Base-by-base conservation (phyloP, 2,113 vertebrate genomes). In the Acanthisitta chloris region DNA sequence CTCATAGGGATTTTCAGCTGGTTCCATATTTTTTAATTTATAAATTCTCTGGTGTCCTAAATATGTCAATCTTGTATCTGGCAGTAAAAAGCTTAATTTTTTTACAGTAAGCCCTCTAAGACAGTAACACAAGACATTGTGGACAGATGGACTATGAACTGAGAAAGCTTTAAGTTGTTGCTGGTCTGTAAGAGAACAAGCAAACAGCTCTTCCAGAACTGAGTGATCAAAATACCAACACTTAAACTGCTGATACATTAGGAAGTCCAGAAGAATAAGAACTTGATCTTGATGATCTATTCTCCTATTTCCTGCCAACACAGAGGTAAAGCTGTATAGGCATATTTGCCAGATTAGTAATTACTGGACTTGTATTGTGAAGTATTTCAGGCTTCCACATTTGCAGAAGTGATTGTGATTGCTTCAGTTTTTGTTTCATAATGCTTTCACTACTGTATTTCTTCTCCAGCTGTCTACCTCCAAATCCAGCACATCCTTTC, bases 391-490 rank as follows among this genome's bases (percentile, higher is more conserved):
- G 61, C 70, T 69, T 85, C 42, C 70, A 57, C 58, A 82, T 92
- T 94, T 94, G 84, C 81, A 91, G 70, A 92, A 96, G 69, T 69
- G 42, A 89, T 92, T 91, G 61, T 85, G 71, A 88, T 74, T 71
- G 89, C 84, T 85, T 85, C 93, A 91, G 86, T 6, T 94, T 95
- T 95, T 95, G 73, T 91, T 96, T 95, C 86, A 36, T 71, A 87
- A 85, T 58, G 51, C 84, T 92, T 90, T 94, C 87, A 91, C 87
- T 92, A 72, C 85, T 86, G 36, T 80, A 93, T 96, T 90, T 95
- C 79, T 94, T 94, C 69, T 94, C 92, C 95, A 97, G 79, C 78
- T 91, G 73, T 61, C 84, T 84, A 45, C 45, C 72, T 79, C 91
- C 62, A 86, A 76, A 79, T 76, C 69, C 66, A 95, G 69, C 36